Evolutionary conservation across 2,888 invertebrate genomes (phyloP).

Genomic region (Tinea semifulvella): DNA sequence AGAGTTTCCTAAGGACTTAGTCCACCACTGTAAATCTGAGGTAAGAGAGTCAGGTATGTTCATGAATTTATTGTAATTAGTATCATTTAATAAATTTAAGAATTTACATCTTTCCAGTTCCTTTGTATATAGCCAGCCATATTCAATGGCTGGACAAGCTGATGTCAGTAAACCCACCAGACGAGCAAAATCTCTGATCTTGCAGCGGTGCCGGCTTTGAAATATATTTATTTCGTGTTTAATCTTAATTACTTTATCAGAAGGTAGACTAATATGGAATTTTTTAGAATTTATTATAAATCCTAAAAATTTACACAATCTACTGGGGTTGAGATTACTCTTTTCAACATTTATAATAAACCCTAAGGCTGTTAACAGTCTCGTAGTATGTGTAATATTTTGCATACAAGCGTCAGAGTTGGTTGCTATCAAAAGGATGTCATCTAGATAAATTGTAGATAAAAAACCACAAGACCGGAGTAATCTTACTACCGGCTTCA

Average conservation of each 20-base stretch:
- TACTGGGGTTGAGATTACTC: conserved; percentile 6
- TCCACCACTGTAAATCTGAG: conserved; percentile 4
- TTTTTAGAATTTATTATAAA: conserved; percentile 9
- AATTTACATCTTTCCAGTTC: conserved; percentile 16
- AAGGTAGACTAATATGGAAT: neutral
- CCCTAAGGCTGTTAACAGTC: conserved; percentile 1
- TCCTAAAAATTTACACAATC: conserved; percentile 12
- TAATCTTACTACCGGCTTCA: conserved; percentile 4
- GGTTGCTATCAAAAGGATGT: conserved; percentile 2
- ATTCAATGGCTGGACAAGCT: too few species aligned
- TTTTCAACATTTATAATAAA: conserved; percentile 12
- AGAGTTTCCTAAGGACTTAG: neutral
- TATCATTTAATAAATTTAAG: conserved; percentile 3
- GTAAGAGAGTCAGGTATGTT: neutral
- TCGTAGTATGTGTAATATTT: neutral
- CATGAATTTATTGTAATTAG: neutral
- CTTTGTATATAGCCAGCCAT: conserved; percentile 17
- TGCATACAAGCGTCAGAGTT: neutral
- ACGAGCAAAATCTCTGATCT: conserved; percentile 16
- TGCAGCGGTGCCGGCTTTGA: neutral
- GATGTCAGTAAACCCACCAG: conserved; percentile 16
- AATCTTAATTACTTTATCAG: neutral
- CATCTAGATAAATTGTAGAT: conserved; percentile 12
- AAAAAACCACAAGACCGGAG: neutral
- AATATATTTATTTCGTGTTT: neutral